Conservation (phyloP, 2,113 vertebrate genomes). For the Pachyramphus minor region DNA sequence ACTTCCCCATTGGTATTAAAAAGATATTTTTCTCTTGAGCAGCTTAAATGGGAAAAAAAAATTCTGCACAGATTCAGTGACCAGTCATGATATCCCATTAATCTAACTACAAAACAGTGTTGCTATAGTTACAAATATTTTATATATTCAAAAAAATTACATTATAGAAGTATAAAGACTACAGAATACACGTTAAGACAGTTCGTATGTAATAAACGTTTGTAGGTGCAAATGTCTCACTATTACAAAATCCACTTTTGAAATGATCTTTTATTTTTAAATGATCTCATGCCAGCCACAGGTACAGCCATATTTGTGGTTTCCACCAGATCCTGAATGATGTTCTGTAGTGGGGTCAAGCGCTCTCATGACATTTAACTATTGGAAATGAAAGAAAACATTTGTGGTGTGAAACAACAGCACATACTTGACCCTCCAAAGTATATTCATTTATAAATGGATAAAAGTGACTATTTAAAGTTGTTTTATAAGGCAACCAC, state of each 20-base stretch:
- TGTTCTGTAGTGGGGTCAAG: slow-evolving; percentile 57
- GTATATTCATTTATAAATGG: slow-evolving; percentile 70
- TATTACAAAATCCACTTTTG: slow-evolving; percentile 30
- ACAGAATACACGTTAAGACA: neutral
- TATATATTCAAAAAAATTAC: neutral
- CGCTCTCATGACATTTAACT: slow-evolving; percentile 61
- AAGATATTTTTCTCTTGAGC: neutral
- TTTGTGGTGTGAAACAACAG: slow-evolving; percentile 72
- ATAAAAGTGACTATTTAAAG: slow-evolving; percentile 75
- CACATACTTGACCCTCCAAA: slow-evolving; percentile 64
- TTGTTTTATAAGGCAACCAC: slow-evolving; percentile 72
- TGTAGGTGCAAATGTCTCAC: neutral
- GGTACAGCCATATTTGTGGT: slow-evolving; percentile 36
- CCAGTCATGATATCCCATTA: neutral
- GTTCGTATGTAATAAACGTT: neutral
- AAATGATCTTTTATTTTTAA: slow-evolving; percentile 58
- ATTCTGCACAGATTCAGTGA: neutral
- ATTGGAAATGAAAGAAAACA: slow-evolving; percentile 71
- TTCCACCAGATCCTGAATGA: slow-evolving; percentile 53
- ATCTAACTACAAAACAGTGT: neutral
- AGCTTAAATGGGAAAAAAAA: neutral
- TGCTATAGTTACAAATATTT: neutral
- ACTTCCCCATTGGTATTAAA: neutral
- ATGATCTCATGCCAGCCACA: slow-evolving; percentile 30
- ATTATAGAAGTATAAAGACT: neutral